Base-by-base conservation (phyloP, 2,113 vertebrate genomes). In the Lasiurus borealis region DNA sequence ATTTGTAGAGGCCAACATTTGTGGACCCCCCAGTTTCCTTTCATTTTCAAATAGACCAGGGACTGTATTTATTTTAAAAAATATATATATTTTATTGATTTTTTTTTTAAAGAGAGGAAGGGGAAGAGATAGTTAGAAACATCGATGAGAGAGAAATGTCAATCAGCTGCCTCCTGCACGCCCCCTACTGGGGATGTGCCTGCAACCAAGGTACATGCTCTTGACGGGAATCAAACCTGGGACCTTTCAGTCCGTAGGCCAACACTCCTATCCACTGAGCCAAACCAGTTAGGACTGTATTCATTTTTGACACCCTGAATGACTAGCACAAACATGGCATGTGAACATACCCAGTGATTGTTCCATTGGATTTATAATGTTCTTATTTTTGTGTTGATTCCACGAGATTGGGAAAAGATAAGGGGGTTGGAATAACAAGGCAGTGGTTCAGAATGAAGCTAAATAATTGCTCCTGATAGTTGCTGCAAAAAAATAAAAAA, bases 381-480 rank as follows among this genome's bases (percentile, higher is more conserved):
- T 46, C 36, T 80, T 71, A 86, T 95, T 91, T 97, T 90, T 88
- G 59, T 52, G 69, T 87, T 80, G 48, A 86, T 62, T 93, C 44
- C 44, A 13, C 83, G 69, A 96, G 46, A 80, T 89, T 83, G 94
- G 27, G 13, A 40, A 81, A 91, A 85, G 59, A 93, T 31, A 87
- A 95, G 12, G 27, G 5, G 8, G 29, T 19, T 86, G 52, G 48
- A 84, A 94, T 92, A n/a, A 94, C 31, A 95, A 80, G 83, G 62
- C 44, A 62, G 27, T 40, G 40, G 6, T 88, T 93, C 72, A 57
- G 94, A 96, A 96, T 85, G 57, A 90, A 78, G 76, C 68, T 97
- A 96, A 90, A 88, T 95, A 94, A 95, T 96, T 96, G 34, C 54
- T 93, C 44, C 66, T 57, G 77, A 78, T 90, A 31, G 64, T 85